Base-by-base conservation (phyloP, 2,888 invertebrate species). In the Pherbina coryleti region DNA sequence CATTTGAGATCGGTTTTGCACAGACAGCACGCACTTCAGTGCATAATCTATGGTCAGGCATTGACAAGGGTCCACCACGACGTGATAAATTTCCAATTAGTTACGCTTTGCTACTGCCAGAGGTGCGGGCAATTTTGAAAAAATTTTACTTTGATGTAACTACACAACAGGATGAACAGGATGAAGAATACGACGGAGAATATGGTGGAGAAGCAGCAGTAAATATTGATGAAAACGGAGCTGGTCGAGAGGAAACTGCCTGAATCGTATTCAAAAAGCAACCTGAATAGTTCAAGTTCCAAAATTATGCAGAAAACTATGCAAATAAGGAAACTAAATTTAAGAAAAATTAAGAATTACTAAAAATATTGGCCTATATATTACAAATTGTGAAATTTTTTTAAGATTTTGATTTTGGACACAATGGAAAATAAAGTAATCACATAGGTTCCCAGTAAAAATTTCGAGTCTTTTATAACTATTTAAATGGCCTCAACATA, bases 1-100 rank as follows among this genome's bases (percentile, higher is more conserved):
- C 88, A 25, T 89, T 89, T 75, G 88, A 89, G 83, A 85, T 89
- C 3, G 72, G 78, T 0, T 81, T 89, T 60, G 81, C 87, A 1
- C 88, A 89, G 74, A 87, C 86, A 81, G 89, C 89, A 0, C 85
- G 86, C 69, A 87, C 88, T 11, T 86, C 88, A 2, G 34, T 78
- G 2, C 81, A 83, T 49, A 67, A 82, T 34, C n/a, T 86, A 31
- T 86, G 86, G 86, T 83, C 84, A 19, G 89, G 89, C 4, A 19
- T 89, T 9, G 82, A 82, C 0, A 82, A 79, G 22, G 89, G 89
- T 3, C 89, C 89, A 2, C 89, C 89, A 2, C 82, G 89, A 2
- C 84, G 86, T 4, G 88, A 89, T 73, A 89, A 89, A 81, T 88
- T 89, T 79, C 88, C 88, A 0, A 22, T 37, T 0, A 67, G 79